Evolutionary conservation across 2,888 invertebrate species (phyloP), one percentile per base, ranked within the genome.

Genomic region (Cataglyphis cursor): DNA sequence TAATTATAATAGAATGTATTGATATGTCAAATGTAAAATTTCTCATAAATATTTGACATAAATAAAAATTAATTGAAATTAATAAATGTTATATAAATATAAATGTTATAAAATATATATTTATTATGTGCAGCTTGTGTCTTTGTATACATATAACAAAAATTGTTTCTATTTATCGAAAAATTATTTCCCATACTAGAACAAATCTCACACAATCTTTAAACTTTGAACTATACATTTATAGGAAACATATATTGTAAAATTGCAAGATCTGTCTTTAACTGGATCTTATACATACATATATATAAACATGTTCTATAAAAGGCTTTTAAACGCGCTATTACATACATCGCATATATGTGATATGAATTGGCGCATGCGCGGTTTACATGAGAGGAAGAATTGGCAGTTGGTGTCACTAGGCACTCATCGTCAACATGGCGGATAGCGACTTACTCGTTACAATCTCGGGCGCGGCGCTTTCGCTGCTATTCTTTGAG

Each of bases 401-500:
- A 59, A 12, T 18, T 10, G 28, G 44, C 28, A 51, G n/a, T 44
- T 44, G 31, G 8, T 38, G 38, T 8, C 38, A 38, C 9, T 38
- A 9, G 6, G 18, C 78, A 82, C 85, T 81, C 85, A 68, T 87
- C 86, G 89, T 93, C 88, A 93, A 93, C 86, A 94, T 94, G 94
- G 94, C 93, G 92, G 93, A 93, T 73, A 90, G 85, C 86, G 92
- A 91, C 87, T 90, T 93, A 66, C 88, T 93, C 66, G 94, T 94
- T 70, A 94, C 93, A 24, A 94, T 94, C 87, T 96, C 96, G 87
- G 97, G 97, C 70, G 96, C 97, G 75, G 96, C 97, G 70, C 95
- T 97, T 91, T 97, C 97, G 4, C 96, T 97, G 93, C 94, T 97
- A 85, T 95, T 97, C 85, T 97, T 96, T 91, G 97, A 97, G 95